Evolutionary conservation across 1,140 invertebrate species (phyloP), one percentile per base, ranked within the genome.

Genomic region (Zaprionus davidi): DNA sequence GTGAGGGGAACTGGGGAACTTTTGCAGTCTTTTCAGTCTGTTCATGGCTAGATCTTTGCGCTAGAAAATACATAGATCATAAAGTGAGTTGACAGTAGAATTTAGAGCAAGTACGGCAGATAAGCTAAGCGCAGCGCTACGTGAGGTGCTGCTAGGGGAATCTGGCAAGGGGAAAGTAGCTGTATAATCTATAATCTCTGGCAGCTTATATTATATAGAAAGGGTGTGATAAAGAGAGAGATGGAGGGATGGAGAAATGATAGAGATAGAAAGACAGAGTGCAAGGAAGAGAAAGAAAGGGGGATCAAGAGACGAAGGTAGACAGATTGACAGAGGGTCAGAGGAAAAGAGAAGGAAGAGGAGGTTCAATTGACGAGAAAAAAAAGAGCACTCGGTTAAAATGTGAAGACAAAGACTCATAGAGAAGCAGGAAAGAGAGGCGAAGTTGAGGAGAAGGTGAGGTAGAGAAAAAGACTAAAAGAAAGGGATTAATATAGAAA

Each of bases 31-130:
- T 2, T 46, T 46, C 41, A 17, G 41, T 46, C 46, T 20, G 11
- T 24, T 51, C 20, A 51, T 51, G 46, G 46, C 46, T 12, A 51
- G 20, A 22, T 51, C 46, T 51, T 22, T 51, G 46, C 46, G 20
- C 20, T 24, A 51, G 20, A 49, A 51, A 22, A 46, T 17, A 46
- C 41, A 46, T 24, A 24, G 46, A 51, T 51, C 46, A 51, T 51
- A 51, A 51, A 51, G 20, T 5, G 3, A 51, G 46, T 24, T 51
- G 46, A 51, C 46, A 51, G 20, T 51, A 24, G 46, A 20, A 51
- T 51, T 51, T 51, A 51, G 46, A 51, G 46, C 46, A 24, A 24
- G 9, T 51, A 4, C 46, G 46, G 1, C 12, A 51, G 46, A 51
- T 51, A 51, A 51, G 46, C 46, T 24, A 20, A 17, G 46, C 46